Evolutionary conservation across 1,140 invertebrate species (phyloP).

Genomic region (Drosophila pachea): DNA sequence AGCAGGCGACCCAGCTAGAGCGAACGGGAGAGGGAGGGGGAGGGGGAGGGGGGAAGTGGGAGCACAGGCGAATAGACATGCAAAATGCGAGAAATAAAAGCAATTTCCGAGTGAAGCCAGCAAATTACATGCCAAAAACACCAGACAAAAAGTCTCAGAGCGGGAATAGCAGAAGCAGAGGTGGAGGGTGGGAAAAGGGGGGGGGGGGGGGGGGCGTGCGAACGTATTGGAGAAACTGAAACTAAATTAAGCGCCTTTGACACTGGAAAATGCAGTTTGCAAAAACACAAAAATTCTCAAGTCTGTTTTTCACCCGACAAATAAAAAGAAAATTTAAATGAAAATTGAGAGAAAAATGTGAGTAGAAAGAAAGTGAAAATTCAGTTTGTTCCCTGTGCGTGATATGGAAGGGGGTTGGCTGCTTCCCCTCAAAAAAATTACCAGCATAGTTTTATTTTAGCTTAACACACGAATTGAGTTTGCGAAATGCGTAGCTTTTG

Average conservation of each 20-base stretch:
- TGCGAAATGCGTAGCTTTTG: slow-evolving; percentile 61
- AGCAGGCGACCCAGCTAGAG: slow-evolving; percentile 6
- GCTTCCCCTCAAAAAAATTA: slow-evolving; percentile 41
- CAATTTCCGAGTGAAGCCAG: slow-evolving; percentile 64
- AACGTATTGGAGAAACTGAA: slow-evolving; percentile 28
- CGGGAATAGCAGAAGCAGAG: background rate
- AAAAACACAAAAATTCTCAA: slow-evolving; percentile 27
- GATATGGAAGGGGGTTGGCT: background rate
- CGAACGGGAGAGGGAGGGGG: background rate
- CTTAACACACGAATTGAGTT: slow-evolving; percentile 73
- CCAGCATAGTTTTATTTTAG: slow-evolving; percentile 70
- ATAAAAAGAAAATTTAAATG: slow-evolving; percentile 30
- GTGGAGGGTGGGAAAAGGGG: background rate
- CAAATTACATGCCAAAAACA: slow-evolving; percentile 75
- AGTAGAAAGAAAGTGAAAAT: slow-evolving; percentile 40
- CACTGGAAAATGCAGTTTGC: slow-evolving; percentile 68
- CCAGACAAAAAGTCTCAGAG: slow-evolving; percentile 43
- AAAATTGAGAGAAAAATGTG: slow-evolving; percentile 58
- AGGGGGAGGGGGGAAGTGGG: background rate
- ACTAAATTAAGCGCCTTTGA: slow-evolving; percentile 75
- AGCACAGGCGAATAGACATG: slow-evolving; percentile 4
- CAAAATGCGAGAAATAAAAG: slow-evolving; percentile 38
- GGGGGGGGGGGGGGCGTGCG: background rate
- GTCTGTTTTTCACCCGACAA: background rate
- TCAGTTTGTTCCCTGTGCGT: slow-evolving; percentile 1